Base-by-base conservation (phyloP, 2,113 vertebrate species). In the Apaloderma vittatum region DNA sequence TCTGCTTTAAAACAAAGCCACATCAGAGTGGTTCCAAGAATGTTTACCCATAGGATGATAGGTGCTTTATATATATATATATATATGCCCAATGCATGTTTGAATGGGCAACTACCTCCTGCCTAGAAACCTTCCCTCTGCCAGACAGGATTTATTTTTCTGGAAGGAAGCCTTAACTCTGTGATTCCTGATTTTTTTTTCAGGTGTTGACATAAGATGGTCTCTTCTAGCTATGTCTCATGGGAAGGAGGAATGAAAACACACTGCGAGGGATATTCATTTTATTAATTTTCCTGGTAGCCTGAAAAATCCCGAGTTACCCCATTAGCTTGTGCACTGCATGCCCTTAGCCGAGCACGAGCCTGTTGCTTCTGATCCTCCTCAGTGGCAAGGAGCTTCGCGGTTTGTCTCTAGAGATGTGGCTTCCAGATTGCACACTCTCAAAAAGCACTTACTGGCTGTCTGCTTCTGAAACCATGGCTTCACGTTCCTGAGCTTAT, bases 291-390 rank as follows among this genome's bases (percentile, higher is more conserved):
- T 66, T 70, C 49, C 46, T 61, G 67, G 18, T 45, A 36, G 30
- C 68, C n/a, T 74, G 70, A 71, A 55, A 63, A 55, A 22, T 4
- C 43, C 70, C 0, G 0, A 54, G 30, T 14, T 62, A 23, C 12
- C 13, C 36, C 51, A 9, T 58, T 24, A 17, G 58, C 48, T 54
- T 3, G 1, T 2, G 6, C 27, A 4, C 51, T 9, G 1, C 1
- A 0, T n/a, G 40, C 63, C 85, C 40, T 55, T 8, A 18, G 43
- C 57, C n/a, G 8, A 54, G 81, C 59, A 63, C 2, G 0, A 83
- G n/a, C 37, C 26, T 0, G 0, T 21, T 15, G 37, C 36, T 36
- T 48, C 74, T 15, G 24, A 22, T 86, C 26, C 55, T 66, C 26
- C 77, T 43, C 32, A 14, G 29, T 0, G 6, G 61, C 18, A 63